Base-by-base conservation (phyloP, 2,113 vertebrate genomes). In the Petaurus breviceps region DNA sequence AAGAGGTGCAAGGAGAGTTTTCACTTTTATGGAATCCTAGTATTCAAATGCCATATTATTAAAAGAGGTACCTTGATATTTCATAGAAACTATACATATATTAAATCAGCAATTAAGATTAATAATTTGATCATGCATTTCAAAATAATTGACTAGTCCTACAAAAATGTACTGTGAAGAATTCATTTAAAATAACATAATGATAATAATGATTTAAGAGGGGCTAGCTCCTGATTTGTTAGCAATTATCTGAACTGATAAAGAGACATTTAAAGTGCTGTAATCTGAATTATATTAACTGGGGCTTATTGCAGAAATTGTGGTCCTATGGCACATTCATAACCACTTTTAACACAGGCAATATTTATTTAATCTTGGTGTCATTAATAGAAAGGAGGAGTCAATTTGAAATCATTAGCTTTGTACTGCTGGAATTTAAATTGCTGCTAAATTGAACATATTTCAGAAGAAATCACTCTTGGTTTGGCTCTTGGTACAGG, bases 141-240 rank as follows among this genome's bases (percentile, higher is more conserved):
- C 91, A 95, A 90, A 95, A 95, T 93, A 96, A 95, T 31, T 57
- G 92, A 5, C 55, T 43, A 9, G 93, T 52, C 95, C 92, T 91
- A 0, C 68, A 93, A 92, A 96, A 94, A 93, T 91, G 93, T 37
- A 31, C 95, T 94, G 92, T 31, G 89, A 90, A 96, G 94, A 47
- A 93, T 93, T 94, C 96, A 94, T 97, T 94, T 92, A 94, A 96
- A 96, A 68, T 68, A 96, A 96, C n/a, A 51, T 92, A 97, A 97
- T 98, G 94, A 96, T 84, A 96, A 94, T 97, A 97, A 97, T 97
- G 95, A 93, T 98, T 96, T 97, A 91, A 91, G 96, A 90, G 94
- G 94, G 89, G 19, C n/a, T 19, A 77, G 6, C 37, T 77, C 68
- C 23, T 7, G 91, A 95, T 94, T 95, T 94, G 94, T 90, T 23